Base-by-base conservation (phyloP, 1,140 invertebrate genomes). In the Drosophila ironensis region DNA sequence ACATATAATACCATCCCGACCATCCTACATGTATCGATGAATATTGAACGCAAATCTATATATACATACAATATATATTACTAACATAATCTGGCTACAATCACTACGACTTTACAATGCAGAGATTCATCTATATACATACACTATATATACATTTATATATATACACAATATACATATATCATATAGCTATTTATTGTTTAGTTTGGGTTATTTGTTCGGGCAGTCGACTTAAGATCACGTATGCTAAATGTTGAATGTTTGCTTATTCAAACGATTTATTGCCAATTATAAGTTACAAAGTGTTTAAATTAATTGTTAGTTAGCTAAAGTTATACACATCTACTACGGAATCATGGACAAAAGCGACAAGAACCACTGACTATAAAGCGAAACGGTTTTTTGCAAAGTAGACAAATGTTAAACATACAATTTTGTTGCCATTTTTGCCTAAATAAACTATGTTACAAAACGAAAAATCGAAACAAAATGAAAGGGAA, bases 371-470 rank as follows among this genome's bases (percentile, higher is more conserved):
- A 75, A 77, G 50, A 80, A 81, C 59, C 59, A 80, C 61, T 56
- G 54, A 82, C 67, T 82, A 72, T 72, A 70, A 68, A 48, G 40
- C 50, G 30, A 54, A 51, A 30, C 27, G 68, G 72, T 64, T 77
- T 66, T 80, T 82, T 61, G 52, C 47, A 59, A 69, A 72, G 80
- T 86, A 84, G 80, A 86, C 64, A 86, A 86, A 84, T 86, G 80
- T 84, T 86, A 84, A 84, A 84, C 81, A 88, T 88, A 88, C 74
- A 87, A 88, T 89, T 89, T 89, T 89, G 87, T 89, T 89, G 87
- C 87, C 87, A 89, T 88, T 89, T 88, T 89, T 89, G 87, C 87
- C 87, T 89, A 88, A 89, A 87, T 80, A 88, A 89, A 88, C 87
- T 89, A 88, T 88, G 87, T 89, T 89, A 88, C 87, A 80, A 80